Conservation (phyloP, 2,888 invertebrate genomes). For the Amphipyra tragopoginis region DNA sequence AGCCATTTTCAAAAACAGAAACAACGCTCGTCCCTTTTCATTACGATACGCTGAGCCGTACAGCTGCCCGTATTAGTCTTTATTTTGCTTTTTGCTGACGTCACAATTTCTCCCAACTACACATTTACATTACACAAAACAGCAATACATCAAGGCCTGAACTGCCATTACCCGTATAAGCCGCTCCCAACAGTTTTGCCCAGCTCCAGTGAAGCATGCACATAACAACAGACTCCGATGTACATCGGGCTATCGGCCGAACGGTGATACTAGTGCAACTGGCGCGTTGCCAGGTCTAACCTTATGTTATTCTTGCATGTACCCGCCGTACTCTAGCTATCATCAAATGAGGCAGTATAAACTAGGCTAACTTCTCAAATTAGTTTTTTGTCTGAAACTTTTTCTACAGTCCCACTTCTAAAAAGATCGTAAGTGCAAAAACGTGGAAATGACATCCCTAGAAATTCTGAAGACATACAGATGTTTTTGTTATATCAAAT, state of each 20-base stretch:
- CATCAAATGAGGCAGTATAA: conserved; percentile 14
- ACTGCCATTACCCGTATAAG: too few species aligned
- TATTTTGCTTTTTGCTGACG: too few species aligned
- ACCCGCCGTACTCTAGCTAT: conserved; percentile 14
- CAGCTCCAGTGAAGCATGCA: conserved; percentile 21
- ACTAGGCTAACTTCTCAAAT: conserved; percentile 16
- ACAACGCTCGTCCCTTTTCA: too few species aligned
- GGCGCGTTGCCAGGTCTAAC: conserved; percentile 31
- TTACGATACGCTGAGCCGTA: too few species aligned
- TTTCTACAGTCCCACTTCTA: too few species aligned
- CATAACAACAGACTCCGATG: conserved; percentile 35
- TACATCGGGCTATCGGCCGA: conserved; percentile 29
- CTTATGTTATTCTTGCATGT: conserved; percentile 39
- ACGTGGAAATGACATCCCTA: too few species aligned
- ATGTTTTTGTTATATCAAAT: too few species aligned
- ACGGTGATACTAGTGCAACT: conserved; percentile 34
- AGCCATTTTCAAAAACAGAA: too few species aligned
- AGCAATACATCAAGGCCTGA: conserved; percentile 29
- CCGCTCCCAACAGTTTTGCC: conserved; percentile 16
- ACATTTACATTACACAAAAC: conserved; percentile 25
- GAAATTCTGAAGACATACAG: too few species aligned
- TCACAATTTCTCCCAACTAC: too few species aligned
- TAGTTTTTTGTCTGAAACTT: neutral
- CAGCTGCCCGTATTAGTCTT: too few species aligned
- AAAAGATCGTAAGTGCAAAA: too few species aligned